Base-by-base conservation (phyloP, 2,113 vertebrate genomes). In the Haemorhous mexicanus region DNA sequence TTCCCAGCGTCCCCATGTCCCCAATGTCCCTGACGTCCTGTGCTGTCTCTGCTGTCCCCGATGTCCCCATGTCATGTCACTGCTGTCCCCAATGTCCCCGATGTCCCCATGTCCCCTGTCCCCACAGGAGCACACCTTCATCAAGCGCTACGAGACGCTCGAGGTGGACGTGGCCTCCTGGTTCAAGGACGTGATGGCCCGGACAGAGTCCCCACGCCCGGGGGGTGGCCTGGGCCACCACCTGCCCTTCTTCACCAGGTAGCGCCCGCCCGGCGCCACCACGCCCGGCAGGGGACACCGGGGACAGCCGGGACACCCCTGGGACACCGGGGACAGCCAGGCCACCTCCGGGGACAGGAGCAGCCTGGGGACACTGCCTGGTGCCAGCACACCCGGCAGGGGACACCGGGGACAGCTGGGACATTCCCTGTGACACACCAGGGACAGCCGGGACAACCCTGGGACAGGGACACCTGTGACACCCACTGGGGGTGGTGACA, bases 131-230 rank as follows among this genome's bases (percentile, higher is more conserved):
- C 99, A 99, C 96, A 98, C 94, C 89, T 99, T 99, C 98, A 99
- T 99, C 96, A 98, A 98, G 64, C 99, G 97, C 92, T 99, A 99
- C 3, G 98, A 99, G 98, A 99, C 98, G 79, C 97, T 98, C 80
- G 99, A 99, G 49, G 99, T 99, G 93, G 99, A 99, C 10, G 99
- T 99, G 94, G 99, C 99, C 1, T 98, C 99, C 61, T 99, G 99
- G 99, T 99, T 99, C 97, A 99, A 99, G 98, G 98, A 98, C 7
- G 98, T 99, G 96, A 99, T 99, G 99, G 99, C 99, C 84, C 98
- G 98, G 95, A 99, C 99, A 10, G 99, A 99, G 97, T 99, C 99
- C 4, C 99, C 99, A 4, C 98, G 99, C 94, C 99, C 98, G 79
- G 99, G 98, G 81, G 98, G 98, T 92, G 98, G 98, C 97, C 98